Evolutionary conservation across 2,888 invertebrate species (phyloP).

Genomic region (Rotaria sp.): DNA sequence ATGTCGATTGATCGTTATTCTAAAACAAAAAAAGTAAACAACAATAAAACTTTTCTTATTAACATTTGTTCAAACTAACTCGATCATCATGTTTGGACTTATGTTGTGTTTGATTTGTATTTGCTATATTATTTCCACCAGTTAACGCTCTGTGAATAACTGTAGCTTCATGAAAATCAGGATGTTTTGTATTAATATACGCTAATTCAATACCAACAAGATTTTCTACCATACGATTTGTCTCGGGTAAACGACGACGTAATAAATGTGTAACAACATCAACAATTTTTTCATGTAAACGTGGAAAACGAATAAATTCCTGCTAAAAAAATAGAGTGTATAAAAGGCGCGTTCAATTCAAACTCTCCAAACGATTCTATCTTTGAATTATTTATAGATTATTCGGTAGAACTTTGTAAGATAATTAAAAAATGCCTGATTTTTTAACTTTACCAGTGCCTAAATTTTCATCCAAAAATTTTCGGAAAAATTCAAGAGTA

Average conservation of each 20-base stretch:
- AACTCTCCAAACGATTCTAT: too few species aligned
- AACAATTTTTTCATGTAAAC: constrained; percentile 89
- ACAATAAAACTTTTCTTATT: neutral
- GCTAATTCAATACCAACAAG: constrained; percentile 91
- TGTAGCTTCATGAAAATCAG: constrained; percentile 90
- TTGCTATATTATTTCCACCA: constrained; percentile 55
- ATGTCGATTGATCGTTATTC: neutral
- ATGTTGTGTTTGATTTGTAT: neutral
- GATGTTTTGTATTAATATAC: constrained; percentile 98
- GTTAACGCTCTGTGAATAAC: constrained; percentile 47
- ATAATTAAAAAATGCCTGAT: too few species aligned
- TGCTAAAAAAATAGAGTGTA: too few species aligned
- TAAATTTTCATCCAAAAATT: too few species aligned
- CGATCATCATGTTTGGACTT: neutral
- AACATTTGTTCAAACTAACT: neutral
- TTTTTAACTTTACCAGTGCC: too few species aligned
- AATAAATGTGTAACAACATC: constrained; percentile 92
- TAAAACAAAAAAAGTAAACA: neutral
- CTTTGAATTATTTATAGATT: too few species aligned
- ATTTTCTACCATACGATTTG: constrained; percentile 93
- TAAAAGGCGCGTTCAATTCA: too few species aligned
- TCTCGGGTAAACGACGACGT: constrained; percentile 81
- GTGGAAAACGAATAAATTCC: constrained; percentile 93
- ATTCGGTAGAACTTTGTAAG: too few species aligned
- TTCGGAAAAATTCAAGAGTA: too few species aligned